Percentiles rank a stretch among this genome's conserved stretches.
Evolutionary conservation across 2,888 invertebrate genomes (phyloP).

Genomic region (Folsomia candida): DNA sequence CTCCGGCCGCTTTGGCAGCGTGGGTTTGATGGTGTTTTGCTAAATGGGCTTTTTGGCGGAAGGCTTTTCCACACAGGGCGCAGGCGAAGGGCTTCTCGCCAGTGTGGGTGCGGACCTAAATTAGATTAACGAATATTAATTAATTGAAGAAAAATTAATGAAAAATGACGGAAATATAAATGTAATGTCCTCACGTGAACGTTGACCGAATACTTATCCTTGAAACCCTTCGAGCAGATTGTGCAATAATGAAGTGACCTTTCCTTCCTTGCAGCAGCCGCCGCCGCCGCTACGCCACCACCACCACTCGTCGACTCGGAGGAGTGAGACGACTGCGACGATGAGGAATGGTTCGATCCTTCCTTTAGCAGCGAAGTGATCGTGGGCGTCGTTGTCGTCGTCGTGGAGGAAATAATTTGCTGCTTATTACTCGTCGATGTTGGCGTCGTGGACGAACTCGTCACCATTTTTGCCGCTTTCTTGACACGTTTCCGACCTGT

Average conservation of each 20-base stretch:
- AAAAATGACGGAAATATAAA: no score
- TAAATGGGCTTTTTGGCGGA: conserved; percentile 85
- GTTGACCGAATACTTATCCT: conserved; percentile 95
- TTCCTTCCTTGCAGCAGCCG: conserved; percentile 73
- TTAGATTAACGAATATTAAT: no score
- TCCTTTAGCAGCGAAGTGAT: no score
- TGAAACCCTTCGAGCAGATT: conserved; percentile 90
- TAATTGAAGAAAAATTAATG: no score
- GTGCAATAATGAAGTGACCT: conserved; percentile 86
- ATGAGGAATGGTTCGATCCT: conserved; percentile 27
- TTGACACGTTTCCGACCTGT: conserved; percentile 12
- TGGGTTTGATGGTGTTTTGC: conserved; percentile 93
- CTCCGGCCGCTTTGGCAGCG: conserved; percentile 64
- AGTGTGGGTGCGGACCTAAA: conserved; percentile 87
- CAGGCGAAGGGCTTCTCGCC: conserved; percentile 97
- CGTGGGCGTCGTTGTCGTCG: conserved; percentile 24
- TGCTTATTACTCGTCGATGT: conserved; percentile 13
- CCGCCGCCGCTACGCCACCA: no score
- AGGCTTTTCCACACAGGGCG: conserved; percentile 86
- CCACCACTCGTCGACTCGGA: conserved; percentile 68
- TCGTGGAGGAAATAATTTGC: conserved; percentile 16
- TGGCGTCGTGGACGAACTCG: conserved; percentile 24
- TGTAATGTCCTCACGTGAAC: conserved; percentile 94
- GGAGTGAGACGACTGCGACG: conserved; percentile 59
- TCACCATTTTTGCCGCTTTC: conserved; percentile 20